Evolutionary conservation across 1,140 invertebrate species (phyloP).

Genomic region (Drosophila repleta): DNA sequence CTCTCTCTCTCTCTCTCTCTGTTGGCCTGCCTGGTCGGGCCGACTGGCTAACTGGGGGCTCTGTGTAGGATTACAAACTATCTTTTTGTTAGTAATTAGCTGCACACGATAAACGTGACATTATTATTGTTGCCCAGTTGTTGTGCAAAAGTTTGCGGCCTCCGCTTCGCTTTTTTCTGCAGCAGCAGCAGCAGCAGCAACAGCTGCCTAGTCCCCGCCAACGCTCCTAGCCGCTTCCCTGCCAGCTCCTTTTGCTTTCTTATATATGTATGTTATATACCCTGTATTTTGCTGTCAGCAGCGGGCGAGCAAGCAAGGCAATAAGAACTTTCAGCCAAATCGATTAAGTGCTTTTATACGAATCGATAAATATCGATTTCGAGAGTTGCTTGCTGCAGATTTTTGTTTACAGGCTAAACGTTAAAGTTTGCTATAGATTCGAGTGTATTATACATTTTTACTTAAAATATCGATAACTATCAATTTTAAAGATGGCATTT

Average conservation of each 20-base stretch:
- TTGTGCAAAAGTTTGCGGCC: slow-evolving; percentile 66
- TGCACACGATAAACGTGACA: slow-evolving; percentile 82
- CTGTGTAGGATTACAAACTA: slow-evolving; percentile 79
- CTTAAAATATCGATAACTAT: no score
- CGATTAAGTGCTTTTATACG: not conserved
- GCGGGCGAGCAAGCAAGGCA: no score
- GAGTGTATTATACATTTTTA: no score
- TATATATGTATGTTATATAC: not conserved
- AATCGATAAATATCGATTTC: not conserved
- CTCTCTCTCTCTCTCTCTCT: slow-evolving; percentile 23
- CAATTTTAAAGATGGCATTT: no score
- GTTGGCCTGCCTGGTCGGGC: slow-evolving; percentile 13
- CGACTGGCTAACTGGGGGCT: slow-evolving; percentile 11
- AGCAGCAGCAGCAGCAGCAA: slow-evolving; percentile 8
- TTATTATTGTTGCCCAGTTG: slow-evolving; percentile 78
- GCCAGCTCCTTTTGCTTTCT: not conserved
- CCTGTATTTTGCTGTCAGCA: not conserved
- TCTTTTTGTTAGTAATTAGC: slow-evolving; percentile 82
- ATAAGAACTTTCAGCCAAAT: not conserved
- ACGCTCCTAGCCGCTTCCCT: no score
- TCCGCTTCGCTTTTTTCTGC: slow-evolving; percentile 21
- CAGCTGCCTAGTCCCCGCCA: not conserved
- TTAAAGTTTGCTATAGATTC: no score
- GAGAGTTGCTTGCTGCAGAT: not conserved
- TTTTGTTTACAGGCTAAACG: not conserved